Percentiles rank a stretch among this genome's conserved stretches.
These are phyloP conservation scores for Anomalospiza imberbis DNA, from an alignment of 2,797 vertebrate species.

Conservation along the genomic window DNA sequence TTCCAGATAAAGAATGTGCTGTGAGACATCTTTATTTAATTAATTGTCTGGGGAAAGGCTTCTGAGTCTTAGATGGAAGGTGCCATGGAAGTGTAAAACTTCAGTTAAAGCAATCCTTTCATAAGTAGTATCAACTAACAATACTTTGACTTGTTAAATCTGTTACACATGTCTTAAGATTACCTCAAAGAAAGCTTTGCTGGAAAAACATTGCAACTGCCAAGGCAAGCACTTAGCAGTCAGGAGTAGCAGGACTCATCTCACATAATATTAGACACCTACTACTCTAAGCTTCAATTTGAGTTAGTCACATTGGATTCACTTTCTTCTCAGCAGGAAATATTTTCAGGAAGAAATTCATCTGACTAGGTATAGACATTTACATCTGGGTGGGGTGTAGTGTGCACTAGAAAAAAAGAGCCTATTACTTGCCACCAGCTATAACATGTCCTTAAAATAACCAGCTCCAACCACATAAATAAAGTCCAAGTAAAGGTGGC, in stretches of 20 bases:
- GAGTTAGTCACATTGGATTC: slow-evolving; percentile 40
- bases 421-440: background rate
- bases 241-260: slow-evolving; percentile 36
- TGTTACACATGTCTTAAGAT: slow-evolving; percentile 28
- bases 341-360: slow-evolving; percentile 45
- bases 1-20: background rate
- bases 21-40: slow-evolving; percentile 2
- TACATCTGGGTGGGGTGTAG: background rate
- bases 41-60: slow-evolving; percentile 1
- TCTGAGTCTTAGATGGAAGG: background rate
- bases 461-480: background rate
- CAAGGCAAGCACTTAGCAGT: slow-evolving; percentile 39
- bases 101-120: slow-evolving; percentile 15
- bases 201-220: slow-evolving; percentile 47
- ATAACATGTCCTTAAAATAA: background rate
- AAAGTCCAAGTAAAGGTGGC: background rate
- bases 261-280: slow-evolving; percentile 20
- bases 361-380: background rate
- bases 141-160: slow-evolving; percentile 49
- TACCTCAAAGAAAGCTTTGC: slow-evolving; percentile 40
- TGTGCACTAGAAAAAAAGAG: background rate
- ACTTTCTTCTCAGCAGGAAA: slow-evolving; percentile 30
- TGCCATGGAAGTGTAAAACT: background rate
- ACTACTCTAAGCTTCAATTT: slow-evolving; percentile 19
- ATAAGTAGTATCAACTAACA: slow-evolving; percentile 31